Conservation (phyloP, 2,888 invertebrate species). For the Drosophila cognata region DNA sequence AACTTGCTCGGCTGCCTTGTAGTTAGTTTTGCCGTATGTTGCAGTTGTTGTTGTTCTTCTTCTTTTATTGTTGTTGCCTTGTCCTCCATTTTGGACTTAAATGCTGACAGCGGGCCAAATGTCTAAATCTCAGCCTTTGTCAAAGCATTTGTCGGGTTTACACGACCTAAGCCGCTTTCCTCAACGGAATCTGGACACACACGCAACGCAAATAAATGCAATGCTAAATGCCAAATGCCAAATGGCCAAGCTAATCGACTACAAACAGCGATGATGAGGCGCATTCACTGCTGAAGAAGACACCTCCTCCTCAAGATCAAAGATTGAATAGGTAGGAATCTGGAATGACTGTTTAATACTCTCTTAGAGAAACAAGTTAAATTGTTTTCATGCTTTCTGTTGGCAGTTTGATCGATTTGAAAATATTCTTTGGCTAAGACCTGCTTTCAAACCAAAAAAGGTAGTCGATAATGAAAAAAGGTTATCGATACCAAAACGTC, state of each 20-base stretch:
- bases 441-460: not conserved
- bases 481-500: too few relatives aligned
- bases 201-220: slow-evolving; percentile 20
- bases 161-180: slow-evolving; percentile 73
- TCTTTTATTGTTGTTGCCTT: slow-evolving; percentile 61
- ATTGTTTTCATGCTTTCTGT: not conserved
- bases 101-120: slow-evolving; percentile 59
- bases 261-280: slow-evolving; percentile 34
- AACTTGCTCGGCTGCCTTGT: slow-evolving; percentile 21
- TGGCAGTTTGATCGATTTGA: not conserved
- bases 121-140: slow-evolving; percentile 62
- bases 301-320: not conserved
- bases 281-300: slow-evolving; percentile 15
- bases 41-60: not conserved
- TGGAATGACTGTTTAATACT: not conserved
- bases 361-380: not conserved
- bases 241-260: slow-evolving; percentile 34
- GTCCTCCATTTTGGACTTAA: slow-evolving; percentile 53
- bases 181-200: slow-evolving; percentile 28
- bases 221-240: slow-evolving; percentile 1
- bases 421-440: not conserved
- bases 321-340: not conserved
- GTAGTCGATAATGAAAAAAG: not conserved
- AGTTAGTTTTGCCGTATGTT: not conserved
- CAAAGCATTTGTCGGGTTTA: slow-evolving; percentile 66